phyloP scores from a whole-genome alignment of 2,888 invertebrate species.

The Axea sp. region DNA sequence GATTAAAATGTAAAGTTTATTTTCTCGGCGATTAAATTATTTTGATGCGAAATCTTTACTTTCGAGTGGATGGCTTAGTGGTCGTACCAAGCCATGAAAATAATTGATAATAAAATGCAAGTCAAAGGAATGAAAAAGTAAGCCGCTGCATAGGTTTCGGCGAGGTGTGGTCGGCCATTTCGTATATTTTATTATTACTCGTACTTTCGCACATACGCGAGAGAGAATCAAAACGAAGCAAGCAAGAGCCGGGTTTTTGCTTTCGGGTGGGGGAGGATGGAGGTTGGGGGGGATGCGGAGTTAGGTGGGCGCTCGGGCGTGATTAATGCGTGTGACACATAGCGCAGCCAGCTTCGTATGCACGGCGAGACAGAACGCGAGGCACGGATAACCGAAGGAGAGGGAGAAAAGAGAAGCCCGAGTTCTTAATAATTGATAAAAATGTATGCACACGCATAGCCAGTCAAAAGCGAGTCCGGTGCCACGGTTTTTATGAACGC shows the following conservation, averaged over 20 bases:
- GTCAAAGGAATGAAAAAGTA: conserved; percentile 53
- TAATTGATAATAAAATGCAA: conserved; percentile 28
- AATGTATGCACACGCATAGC: conserved; percentile 76
- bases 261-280: conserved; percentile 22
- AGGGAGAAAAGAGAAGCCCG: conserved; percentile 63
- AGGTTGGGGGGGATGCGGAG: conserved; percentile 67
- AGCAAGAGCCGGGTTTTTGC: conserved; percentile 44
- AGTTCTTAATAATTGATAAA: conserved; percentile 80
- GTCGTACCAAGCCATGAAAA: background rate
- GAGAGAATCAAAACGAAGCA: conserved; percentile 6
- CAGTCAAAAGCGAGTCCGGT: conserved; percentile 64
- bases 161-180: conserved; percentile 68
- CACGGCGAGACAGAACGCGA: conserved; percentile 56
- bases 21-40: background rate
- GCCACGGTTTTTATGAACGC: conserved; percentile 60
- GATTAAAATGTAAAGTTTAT: too few species aligned
- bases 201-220: conserved; percentile 67
- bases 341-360: conserved; percentile 49
- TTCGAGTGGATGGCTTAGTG: background rate
- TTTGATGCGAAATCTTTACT: background rate
- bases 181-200: conserved; percentile 76
- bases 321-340: conserved; percentile 76
- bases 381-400: conserved; percentile 51
- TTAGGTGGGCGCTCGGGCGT: conserved; percentile 68
- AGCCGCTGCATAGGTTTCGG: conserved; percentile 37